A percentile compares a stretch with the other conserved stretches of the same genome.
phyloP scores from a whole-genome alignment of 1,140 invertebrate genomes.

The Teleogryllus occipitalis region DNA sequence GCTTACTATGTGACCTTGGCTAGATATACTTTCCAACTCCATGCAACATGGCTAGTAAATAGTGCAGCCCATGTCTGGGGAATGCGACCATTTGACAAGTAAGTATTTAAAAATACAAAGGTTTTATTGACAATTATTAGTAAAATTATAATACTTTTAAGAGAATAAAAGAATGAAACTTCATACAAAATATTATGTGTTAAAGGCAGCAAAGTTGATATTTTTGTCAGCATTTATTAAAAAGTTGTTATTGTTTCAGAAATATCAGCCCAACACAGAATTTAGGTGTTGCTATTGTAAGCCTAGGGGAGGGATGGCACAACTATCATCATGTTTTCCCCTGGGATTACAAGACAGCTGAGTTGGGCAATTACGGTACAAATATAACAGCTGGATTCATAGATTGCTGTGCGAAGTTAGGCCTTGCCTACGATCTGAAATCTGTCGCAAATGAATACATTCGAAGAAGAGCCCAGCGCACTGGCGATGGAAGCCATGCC shows the following conservation, averaged over 20 bases:
- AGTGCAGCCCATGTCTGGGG: conserved; percentile 73
- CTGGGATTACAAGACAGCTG: conserved; percentile 73
- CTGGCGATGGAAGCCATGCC: conserved; percentile 53
- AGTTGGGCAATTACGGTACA: conserved; percentile 55
- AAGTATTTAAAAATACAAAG: conserved; percentile 17
- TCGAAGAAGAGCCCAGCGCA: conserved; percentile 48
- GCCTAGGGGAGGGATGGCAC: conserved; percentile 62
- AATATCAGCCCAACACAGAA: conserved; percentile 48
- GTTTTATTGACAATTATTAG: background rate
- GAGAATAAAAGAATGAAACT: too few species aligned
- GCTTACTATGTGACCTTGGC: conserved; percentile 51
- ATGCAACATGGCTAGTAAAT: conserved; percentile 83
- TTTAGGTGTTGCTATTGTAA: conserved; percentile 33
- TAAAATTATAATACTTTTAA: too few species aligned
- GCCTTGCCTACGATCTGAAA: conserved; percentile 66
- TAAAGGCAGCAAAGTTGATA: too few species aligned
- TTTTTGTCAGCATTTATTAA: background rate
- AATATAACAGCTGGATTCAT: conserved; percentile 77
- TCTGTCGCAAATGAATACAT: conserved; percentile 50
- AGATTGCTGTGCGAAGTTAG: conserved; percentile 66
- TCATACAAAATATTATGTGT: too few species aligned
- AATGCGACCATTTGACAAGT: conserved; percentile 38
- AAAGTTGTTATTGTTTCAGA: conserved; percentile 26
- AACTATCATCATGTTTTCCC: conserved; percentile 91
- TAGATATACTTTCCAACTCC: conserved; percentile 59